These are phyloP conservation scores for Petrolisthes manimaculis DNA, from an alignment of 2,888 invertebrate species.

Conservation along the genomic window DNA sequence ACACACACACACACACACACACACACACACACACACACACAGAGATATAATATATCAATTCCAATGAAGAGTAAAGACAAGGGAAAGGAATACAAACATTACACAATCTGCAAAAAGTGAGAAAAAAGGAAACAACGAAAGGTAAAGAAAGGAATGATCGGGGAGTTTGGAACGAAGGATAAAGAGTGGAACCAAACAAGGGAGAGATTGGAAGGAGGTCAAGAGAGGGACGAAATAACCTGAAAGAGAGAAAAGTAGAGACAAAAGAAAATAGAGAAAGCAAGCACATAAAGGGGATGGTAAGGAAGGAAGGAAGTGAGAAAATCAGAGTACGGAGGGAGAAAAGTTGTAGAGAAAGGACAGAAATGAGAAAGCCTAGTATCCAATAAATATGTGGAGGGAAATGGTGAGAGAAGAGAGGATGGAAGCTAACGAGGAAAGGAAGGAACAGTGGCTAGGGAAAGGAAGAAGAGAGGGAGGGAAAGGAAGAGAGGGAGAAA, in stretches of 20 bases:
- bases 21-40: not conserved
- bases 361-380: not conserved
- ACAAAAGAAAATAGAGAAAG: not conserved
- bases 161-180: not conserved
- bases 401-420: not conserved
- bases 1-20: not conserved
- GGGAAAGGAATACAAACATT: too few relatives aligned
- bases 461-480: not conserved
- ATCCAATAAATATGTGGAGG: not conserved
- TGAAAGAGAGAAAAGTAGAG: not conserved
- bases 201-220: not conserved
- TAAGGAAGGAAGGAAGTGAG: not conserved
- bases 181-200: not conserved
- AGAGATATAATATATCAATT: too few relatives aligned
- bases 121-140: not conserved
- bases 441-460: not conserved
- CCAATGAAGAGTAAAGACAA: too few relatives aligned
- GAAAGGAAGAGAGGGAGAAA: not conserved
- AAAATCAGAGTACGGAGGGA: not conserved
- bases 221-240: not conserved
- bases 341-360: not conserved
- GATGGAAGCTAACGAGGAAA: not conserved
- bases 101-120: not conserved
- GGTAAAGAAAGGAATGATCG: not conserved
- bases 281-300: not conserved